Conservation (phyloP, 2,113 vertebrate species). For the Trinectes maculatus region DNA sequence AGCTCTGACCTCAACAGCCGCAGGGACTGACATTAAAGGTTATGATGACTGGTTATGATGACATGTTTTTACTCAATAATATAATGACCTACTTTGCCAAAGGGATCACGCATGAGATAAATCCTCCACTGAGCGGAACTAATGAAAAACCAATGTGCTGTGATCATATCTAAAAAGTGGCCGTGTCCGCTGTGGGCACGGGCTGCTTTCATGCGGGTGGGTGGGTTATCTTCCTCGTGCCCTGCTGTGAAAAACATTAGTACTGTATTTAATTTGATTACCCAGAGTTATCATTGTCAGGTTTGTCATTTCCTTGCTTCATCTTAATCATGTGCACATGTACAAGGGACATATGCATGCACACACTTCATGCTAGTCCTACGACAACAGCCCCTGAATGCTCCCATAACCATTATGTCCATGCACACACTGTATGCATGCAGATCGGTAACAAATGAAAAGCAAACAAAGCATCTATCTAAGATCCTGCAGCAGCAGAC, state of each 20-base stretch:
- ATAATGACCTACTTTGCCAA: not conserved
- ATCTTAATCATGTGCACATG: not conserved
- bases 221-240: not conserved
- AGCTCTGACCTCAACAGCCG: not conserved
- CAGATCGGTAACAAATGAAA: no score
- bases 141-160: not conserved
- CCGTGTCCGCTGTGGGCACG: not conserved
- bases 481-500: no score
- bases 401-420: no score
- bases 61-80: not conserved
- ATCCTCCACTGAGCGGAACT: not conserved
- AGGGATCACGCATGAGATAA: not conserved
- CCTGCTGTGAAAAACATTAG: not conserved
- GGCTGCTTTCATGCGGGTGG: not conserved
- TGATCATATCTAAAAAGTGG: not conserved
- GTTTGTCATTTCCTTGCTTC: not conserved
- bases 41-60: not conserved
- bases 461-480: no score
- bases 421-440: no score
- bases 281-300: not conserved
- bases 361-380: no score
- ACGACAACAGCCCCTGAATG: no score
- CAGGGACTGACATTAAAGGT: conserved; percentile 3
- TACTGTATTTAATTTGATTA: not conserved
- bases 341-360: no score